Conservation (phyloP, 2,888 invertebrate species). For the Kryphioiulus occultus region DNA sequence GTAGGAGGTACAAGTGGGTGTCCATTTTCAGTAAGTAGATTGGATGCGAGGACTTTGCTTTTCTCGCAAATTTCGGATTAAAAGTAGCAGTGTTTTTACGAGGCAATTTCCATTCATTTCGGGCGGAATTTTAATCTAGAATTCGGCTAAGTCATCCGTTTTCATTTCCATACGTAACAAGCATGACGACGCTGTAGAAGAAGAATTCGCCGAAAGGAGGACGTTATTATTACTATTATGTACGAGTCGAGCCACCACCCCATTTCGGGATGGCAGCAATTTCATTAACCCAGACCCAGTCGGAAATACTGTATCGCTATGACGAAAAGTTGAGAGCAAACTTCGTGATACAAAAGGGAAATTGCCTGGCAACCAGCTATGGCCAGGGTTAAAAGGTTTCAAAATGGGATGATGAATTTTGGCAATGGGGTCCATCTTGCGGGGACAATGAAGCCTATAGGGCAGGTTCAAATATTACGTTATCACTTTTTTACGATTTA, state of each 20-base stretch:
- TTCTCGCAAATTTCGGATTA: conserved; percentile 16
- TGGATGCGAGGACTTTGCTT: not conserved
- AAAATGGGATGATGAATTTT: too few relatives aligned
- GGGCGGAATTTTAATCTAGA: conserved; percentile 11
- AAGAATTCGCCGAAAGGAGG: not conserved
- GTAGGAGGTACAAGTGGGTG: not conserved
- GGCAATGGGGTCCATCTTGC: too few relatives aligned
- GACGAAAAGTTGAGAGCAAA: not conserved
- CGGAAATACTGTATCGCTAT: not conserved
- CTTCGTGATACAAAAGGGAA: not conserved
- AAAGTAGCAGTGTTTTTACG: conserved; percentile 31
- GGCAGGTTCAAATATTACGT: too few relatives aligned
- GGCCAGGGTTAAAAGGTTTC: not conserved
- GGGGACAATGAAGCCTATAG: too few relatives aligned
- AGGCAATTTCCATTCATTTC: conserved; percentile 16
- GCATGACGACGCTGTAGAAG: not conserved
- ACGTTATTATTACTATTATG: not conserved
- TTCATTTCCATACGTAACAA: not conserved
- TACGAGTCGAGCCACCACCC: not conserved
- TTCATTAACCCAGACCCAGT: conserved; percentile 1
- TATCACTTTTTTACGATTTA: too few relatives aligned
- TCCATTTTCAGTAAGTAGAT: not conserved
- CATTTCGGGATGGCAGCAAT: not conserved
- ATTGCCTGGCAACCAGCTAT: not conserved
- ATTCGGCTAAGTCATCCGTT: conserved; percentile 18